These are phyloP conservation scores for Drosophila pullipes DNA, from an alignment of 2,888 invertebrate genomes.

Conservation along the genomic window DNA sequence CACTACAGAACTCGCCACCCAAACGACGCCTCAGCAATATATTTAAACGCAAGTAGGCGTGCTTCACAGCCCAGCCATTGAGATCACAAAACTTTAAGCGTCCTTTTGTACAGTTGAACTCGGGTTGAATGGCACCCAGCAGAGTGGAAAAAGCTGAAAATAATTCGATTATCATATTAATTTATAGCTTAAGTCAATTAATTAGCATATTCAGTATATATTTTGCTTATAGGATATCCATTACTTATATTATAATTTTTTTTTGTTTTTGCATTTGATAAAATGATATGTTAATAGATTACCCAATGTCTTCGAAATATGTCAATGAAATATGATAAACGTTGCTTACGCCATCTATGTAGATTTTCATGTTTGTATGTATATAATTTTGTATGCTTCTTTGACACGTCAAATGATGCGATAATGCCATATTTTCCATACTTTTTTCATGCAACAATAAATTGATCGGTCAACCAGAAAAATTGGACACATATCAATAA, in stretches of 20 bases:
- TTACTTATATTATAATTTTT: background rate
- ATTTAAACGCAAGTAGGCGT: slow-evolving; percentile 82
- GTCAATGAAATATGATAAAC: slow-evolving; percentile 19
- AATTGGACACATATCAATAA: slow-evolving; percentile 13
- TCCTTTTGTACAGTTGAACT: slow-evolving; percentile 20
- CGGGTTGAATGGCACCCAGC: background rate
- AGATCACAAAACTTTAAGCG: background rate
- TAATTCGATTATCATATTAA: background rate
- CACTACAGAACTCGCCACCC: slow-evolving; percentile 84
- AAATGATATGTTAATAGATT: slow-evolving; percentile 1
- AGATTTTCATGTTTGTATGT: slow-evolving; percentile 7
- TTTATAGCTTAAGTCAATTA: background rate
- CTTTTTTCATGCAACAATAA: slow-evolving; percentile 31
- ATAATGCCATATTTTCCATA: slow-evolving; percentile 10
- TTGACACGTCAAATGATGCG: slow-evolving; percentile 22
- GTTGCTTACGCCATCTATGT: slow-evolving; percentile 4
- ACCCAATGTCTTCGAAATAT: slow-evolving; percentile 5
- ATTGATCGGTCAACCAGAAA: slow-evolving; percentile 14
- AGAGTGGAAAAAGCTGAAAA: background rate
- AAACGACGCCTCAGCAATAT: slow-evolving; percentile 84
- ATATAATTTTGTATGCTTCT: slow-evolving; percentile 2
- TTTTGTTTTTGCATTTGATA: background rate
- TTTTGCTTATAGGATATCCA: background rate
- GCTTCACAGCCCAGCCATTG: slow-evolving; percentile 11
- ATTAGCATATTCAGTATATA: background rate